Percentiles rank a stretch among this genome's conserved stretches.
phyloP scores from a whole-genome alignment of 2,888 invertebrate genomes.

The Elmis aenea region DNA sequence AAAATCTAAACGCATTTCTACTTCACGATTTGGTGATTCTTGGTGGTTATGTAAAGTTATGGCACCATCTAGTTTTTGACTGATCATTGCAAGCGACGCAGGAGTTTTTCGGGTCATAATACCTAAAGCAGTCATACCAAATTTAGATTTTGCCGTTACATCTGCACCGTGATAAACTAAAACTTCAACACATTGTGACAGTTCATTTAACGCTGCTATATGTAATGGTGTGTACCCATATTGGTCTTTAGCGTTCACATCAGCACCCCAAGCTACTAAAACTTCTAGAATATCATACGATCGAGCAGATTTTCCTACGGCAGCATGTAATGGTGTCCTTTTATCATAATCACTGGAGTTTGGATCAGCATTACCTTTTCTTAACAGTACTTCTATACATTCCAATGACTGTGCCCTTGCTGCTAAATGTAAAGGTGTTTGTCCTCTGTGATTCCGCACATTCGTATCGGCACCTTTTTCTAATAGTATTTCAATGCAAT shows the following conservation, averaged over 20 bases:
- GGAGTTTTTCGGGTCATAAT: constrained; percentile 84
- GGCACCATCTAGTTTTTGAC: constrained; percentile 75
- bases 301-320: constrained; percentile 75
- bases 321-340: constrained; percentile 76
- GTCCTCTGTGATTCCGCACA: constrained; percentile 70
- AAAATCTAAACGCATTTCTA: constrained; percentile 77
- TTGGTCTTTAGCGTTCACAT: constrained; percentile 78
- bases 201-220: constrained; percentile 78
- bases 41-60: constrained; percentile 74
- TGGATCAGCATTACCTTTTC: constrained; percentile 71
- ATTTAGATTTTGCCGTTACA: constrained; percentile 82
- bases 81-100: constrained; percentile 76
- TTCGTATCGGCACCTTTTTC: constrained; percentile 72
- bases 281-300: constrained; percentile 77
- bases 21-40: constrained; percentile 71
- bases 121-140: constrained; percentile 79
- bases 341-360: constrained; percentile 77
- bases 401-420: constrained; percentile 74
- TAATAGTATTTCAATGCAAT: constrained; percentile 71
- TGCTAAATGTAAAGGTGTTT: constrained; percentile 81
- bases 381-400: constrained; percentile 71
- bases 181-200: constrained; percentile 79
- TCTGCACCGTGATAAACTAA: constrained; percentile 81
- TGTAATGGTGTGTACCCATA: constrained; percentile 84
- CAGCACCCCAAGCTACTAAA: constrained; percentile 72